Percentiles rank a stretch among this genome's conserved stretches.
These are phyloP conservation scores for Triplophysa yarkandensis DNA, from an alignment of 2,797 vertebrate species.

Conservation along the genomic window DNA sequence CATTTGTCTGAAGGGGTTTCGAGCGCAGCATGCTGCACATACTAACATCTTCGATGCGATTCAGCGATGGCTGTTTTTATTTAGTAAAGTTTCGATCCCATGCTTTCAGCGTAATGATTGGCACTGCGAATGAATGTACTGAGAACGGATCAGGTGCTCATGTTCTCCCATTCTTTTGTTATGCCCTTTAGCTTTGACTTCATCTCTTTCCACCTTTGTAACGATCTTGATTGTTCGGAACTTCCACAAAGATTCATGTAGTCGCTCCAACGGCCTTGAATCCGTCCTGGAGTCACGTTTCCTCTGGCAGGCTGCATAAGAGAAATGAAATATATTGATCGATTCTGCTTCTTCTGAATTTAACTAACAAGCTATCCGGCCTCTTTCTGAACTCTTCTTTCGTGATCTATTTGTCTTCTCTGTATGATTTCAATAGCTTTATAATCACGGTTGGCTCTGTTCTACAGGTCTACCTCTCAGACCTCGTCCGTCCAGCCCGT, in stretches of 20 bases:
- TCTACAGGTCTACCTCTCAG: conserved; percentile 86
- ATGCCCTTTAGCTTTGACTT: conserved; percentile 61
- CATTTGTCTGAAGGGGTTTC: neutral
- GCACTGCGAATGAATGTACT: conserved; percentile 5
- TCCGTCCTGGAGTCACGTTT: conserved; percentile 8
- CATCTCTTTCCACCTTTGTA: conserved; percentile 52
- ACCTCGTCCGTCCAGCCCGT: conserved; percentile 91
- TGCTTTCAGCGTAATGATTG: neutral
- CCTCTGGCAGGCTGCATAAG: conserved; percentile 3
- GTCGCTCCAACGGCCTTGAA: conserved; percentile 28
- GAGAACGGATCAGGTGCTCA: neutral
- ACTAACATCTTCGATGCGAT: conserved; percentile 40
- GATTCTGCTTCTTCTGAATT: conserved; percentile 41
- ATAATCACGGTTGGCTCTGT: conserved; percentile 15
- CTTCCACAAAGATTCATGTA: conserved; percentile 4
- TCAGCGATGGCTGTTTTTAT: conserved; percentile 6
- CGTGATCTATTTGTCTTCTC: neutral
- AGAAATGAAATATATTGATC: conserved; percentile 30
- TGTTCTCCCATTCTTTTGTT: conserved; percentile 51
- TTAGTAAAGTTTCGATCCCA: neutral
- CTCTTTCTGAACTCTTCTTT: neutral
- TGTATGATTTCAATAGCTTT: neutral
- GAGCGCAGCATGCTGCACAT: conserved; percentile 13
- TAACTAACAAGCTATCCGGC: conserved; percentile 21
- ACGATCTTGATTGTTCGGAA: conserved; percentile 24